phyloP scores from a whole-genome alignment of 1,140 invertebrate genomes.

The Trichonephila inaurata region DNA sequence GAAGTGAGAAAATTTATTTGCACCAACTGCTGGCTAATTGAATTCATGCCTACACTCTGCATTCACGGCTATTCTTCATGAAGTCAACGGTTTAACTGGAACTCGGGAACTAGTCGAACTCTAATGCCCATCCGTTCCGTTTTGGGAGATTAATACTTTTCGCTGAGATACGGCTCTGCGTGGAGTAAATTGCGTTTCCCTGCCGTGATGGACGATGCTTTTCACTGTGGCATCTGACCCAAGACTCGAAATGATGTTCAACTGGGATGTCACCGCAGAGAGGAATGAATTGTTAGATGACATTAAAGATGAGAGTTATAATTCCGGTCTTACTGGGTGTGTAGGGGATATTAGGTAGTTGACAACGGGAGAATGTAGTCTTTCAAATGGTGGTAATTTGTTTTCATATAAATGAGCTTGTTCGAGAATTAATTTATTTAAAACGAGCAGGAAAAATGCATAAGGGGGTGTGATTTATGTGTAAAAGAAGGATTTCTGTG shows the following conservation, averaged over 20 bases:
- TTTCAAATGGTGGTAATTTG: too few species aligned
- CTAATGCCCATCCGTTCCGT: not conserved
- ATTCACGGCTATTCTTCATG: not conserved
- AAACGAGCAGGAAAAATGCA: too few species aligned
- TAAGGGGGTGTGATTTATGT: too few species aligned
- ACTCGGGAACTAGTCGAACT: not conserved
- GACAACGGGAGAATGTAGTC: not conserved
- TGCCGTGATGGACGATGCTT: not conserved
- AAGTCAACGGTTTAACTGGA: not conserved
- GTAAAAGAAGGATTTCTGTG: too few species aligned
- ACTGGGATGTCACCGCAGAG: not conserved
- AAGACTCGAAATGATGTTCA: not conserved
- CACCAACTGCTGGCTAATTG: constrained; percentile 1
- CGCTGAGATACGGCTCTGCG: not conserved
- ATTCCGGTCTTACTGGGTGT: not conserved
- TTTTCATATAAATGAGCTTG: too few species aligned
- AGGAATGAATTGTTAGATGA: not conserved
- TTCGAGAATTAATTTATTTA: too few species aligned
- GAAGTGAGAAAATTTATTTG: constrained; percentile 35
- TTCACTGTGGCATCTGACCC: not conserved
- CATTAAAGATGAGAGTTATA: not conserved
- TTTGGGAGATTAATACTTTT: constrained; percentile 20
- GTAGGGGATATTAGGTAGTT: not conserved
- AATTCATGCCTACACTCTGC: not conserved
- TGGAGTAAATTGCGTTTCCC: not conserved